phyloP scores from a whole-genome alignment of 2,113 vertebrate species.

The Canis aureus region DNA sequence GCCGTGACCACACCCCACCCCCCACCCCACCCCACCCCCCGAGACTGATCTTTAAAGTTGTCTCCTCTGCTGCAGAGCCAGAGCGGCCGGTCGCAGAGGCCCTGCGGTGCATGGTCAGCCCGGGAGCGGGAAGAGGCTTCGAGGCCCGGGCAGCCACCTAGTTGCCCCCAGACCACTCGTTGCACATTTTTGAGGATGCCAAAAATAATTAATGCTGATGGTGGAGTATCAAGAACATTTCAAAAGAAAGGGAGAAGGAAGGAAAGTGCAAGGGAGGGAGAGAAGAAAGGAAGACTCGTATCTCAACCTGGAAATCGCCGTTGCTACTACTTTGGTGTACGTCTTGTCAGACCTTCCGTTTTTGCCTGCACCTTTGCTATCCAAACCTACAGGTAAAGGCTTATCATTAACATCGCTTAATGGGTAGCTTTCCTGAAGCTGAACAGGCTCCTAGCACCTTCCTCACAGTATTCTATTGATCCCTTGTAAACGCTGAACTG shows the following conservation, averaged over 20 bases:
- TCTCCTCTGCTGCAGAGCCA: not conserved
- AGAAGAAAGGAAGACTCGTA: not conserved
- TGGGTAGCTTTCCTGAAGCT: not conserved
- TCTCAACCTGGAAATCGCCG: not conserved
- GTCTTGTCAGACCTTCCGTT: not conserved
- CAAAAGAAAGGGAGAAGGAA: not conserved
- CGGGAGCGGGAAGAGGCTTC: not conserved
- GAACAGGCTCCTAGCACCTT: not conserved
- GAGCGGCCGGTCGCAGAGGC: fast-evolving
- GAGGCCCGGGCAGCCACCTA: not conserved
- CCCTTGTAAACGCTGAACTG: no score
- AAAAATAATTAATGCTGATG: not conserved
- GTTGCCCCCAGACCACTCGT: not conserved
- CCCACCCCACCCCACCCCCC: no score
- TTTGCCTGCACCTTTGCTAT: not conserved
- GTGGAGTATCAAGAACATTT: not conserved
- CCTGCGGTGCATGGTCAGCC: fast-evolving
- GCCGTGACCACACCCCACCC: no score
- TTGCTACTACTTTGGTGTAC: no score
- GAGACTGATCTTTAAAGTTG: not conserved
- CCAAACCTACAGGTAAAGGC: not conserved
- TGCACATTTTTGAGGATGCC: not conserved
- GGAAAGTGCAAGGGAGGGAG: not conserved
- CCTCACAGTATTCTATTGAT: not conserved
- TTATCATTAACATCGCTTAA: not conserved